These are phyloP conservation scores for Lithobates sylvaticus DNA, from an alignment of 2,797 vertebrate species.

Conservation along the genomic window DNA sequence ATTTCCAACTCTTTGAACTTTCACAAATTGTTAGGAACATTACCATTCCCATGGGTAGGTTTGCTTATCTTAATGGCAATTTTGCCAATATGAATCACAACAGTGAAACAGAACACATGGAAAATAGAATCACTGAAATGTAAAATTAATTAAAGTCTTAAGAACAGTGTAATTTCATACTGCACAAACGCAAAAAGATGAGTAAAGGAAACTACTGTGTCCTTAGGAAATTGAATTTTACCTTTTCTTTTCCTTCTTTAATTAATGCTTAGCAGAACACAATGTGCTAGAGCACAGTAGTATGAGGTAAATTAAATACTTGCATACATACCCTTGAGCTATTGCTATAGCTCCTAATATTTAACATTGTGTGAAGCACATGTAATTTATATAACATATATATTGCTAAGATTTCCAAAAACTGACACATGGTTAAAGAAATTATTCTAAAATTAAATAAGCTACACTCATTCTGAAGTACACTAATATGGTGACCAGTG, in stretches of 20 bases:
- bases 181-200: slow-evolving; percentile 24
- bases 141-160: slow-evolving; percentile 62
- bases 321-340: background rate
- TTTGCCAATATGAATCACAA: slow-evolving; percentile 53
- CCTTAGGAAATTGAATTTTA: slow-evolving; percentile 32
- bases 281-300: background rate
- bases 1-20: slow-evolving; percentile 49
- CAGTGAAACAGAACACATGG: slow-evolving; percentile 52
- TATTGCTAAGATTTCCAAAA: background rate
- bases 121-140: slow-evolving; percentile 56
- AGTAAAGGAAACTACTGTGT: slow-evolving; percentile 7
- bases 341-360: background rate
- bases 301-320: slow-evolving; percentile 14
- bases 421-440: background rate
- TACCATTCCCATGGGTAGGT: slow-evolving; percentile 50
- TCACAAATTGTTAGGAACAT: slow-evolving; percentile 51
- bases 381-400: background rate
- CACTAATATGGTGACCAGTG: too few relatives aligned
- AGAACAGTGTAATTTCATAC: slow-evolving; percentile 46
- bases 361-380: background rate
- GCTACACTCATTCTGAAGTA: too few relatives aligned
- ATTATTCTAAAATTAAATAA: background rate
- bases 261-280: background rate
- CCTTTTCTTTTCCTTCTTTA: slow-evolving; percentile 9
- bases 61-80: slow-evolving; percentile 59